phyloP scores from a whole-genome alignment of 1,140 invertebrate genomes.

The Steinernema khuongi region DNA sequence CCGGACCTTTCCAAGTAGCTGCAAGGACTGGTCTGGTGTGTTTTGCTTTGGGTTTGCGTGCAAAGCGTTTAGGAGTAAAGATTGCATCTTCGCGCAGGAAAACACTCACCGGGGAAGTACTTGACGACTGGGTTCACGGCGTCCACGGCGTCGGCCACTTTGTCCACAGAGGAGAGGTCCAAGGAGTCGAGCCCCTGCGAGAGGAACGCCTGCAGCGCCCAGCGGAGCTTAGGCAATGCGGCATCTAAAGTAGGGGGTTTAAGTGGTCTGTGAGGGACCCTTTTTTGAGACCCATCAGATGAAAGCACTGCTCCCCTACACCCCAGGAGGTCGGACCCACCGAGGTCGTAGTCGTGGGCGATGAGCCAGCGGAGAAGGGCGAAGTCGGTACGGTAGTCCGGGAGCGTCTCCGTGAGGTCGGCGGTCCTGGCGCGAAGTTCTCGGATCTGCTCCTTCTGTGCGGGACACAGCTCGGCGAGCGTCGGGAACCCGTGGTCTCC shows the following conservation, averaged over 20 bases:
- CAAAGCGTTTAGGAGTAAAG: no score
- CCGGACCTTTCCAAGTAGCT: no score
- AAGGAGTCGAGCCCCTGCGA: not conserved
- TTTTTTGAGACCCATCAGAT: no score
- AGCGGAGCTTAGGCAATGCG: not conserved
- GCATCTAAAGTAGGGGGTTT: not conserved
- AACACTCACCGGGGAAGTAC: not conserved
- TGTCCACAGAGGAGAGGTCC: conserved; percentile 2
- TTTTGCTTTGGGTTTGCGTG: no score
- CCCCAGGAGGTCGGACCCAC: no score
- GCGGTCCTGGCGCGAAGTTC: not conserved
- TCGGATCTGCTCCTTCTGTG: not conserved
- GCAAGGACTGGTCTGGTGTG: no score
- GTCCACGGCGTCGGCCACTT: not conserved
- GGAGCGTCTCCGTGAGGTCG: not conserved
- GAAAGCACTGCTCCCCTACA: no score
- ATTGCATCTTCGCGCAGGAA: not conserved
- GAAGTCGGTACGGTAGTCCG: conserved; percentile 3
- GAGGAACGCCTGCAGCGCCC: not conserved
- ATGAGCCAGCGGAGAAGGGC: not conserved
- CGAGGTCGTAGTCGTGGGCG: conserved; percentile 3
- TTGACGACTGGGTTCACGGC: not conserved
- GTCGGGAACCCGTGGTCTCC: not conserved
- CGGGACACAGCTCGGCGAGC: not conserved
- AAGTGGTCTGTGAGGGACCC: no score